Conservation (phyloP, 1,140 invertebrate species). For the Drosophila ananassae region DNA sequence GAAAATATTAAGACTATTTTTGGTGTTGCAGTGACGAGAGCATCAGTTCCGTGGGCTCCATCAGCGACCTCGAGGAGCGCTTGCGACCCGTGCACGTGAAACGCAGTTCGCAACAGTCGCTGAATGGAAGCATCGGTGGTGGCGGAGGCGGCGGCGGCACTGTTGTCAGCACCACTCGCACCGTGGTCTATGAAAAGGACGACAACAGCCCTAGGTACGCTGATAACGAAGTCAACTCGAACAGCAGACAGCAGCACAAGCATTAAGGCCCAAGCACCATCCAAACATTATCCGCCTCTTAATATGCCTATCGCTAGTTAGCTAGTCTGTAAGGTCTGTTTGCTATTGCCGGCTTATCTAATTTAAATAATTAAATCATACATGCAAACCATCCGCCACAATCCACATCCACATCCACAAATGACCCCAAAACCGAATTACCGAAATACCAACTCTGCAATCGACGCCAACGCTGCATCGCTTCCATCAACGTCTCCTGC, state of each 20-base stretch:
- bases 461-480: slow-evolving; percentile 31
- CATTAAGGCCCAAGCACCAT: slow-evolving; percentile 58
- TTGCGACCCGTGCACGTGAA: slow-evolving; percentile 76
- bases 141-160: slow-evolving; percentile 20
- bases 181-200: slow-evolving; percentile 78
- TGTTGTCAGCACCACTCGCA: slow-evolving; percentile 67
- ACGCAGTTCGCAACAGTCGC: slow-evolving; percentile 67
- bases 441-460: slow-evolving; percentile 29
- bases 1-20: background rate
- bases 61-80: slow-evolving; percentile 78
- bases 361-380: slow-evolving; percentile 81
- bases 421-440: slow-evolving; percentile 46
- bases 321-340: slow-evolving; percentile 74
- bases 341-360: slow-evolving; percentile 76
- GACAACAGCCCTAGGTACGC: slow-evolving; percentile 83
- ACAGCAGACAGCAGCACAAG: slow-evolving; percentile 76
- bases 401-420: slow-evolving; percentile 71
- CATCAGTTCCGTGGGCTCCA: slow-evolving; percentile 74
- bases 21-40: slow-evolving; percentile 69
- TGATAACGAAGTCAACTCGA: slow-evolving; percentile 76
- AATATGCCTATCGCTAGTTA: slow-evolving; percentile 65
- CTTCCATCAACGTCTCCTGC: slow-evolving; percentile 30
- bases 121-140: slow-evolving; percentile 54
- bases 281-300: slow-evolving; percentile 44
- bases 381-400: slow-evolving; percentile 72